Percentiles rank a stretch among this genome's conserved stretches.
Evolutionary conservation across 2,888 invertebrate genomes (phyloP).

Genomic region (Ptycholaimellus sp.): DNA sequence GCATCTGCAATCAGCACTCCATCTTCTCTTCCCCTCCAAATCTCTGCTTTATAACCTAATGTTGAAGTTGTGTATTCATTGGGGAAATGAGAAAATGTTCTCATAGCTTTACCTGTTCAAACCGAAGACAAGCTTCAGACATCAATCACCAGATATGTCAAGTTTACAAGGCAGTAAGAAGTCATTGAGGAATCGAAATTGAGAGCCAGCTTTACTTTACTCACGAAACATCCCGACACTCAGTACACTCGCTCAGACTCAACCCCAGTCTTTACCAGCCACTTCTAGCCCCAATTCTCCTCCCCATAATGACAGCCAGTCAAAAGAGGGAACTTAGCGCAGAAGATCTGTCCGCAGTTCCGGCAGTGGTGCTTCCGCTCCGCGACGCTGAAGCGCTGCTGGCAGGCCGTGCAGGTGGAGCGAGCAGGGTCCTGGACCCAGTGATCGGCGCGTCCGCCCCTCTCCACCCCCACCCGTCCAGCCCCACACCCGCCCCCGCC

Average conservation of each 20-base stretch:
- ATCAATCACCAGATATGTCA: no score
- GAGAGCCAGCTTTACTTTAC: not conserved
- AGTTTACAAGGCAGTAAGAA: no score
- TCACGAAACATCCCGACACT: no score
- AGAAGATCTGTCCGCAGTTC: slow-evolving; percentile 88
- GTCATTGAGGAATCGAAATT: no score
- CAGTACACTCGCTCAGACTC: no score
- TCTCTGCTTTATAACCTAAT: no score
- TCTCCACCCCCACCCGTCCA: slow-evolving; percentile 76
- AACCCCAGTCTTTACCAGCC: no score
- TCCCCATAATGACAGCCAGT: no score
- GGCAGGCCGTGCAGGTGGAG: slow-evolving; percentile 66
- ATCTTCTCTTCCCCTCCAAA: not conserved
- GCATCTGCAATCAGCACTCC: slow-evolving; percentile 38
- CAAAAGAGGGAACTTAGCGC: slow-evolving; percentile 47
- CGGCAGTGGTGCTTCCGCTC: slow-evolving; percentile 89
- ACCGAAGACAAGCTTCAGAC: no score
- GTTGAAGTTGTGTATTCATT: no score
- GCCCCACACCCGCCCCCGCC: slow-evolving; percentile 74
- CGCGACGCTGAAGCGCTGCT: slow-evolving; percentile 63
- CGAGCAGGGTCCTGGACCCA: slow-evolving; percentile 87
- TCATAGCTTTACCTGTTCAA: not conserved
- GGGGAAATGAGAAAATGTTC: no score
- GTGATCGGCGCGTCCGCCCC: slow-evolving; percentile 47
- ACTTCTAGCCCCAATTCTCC: no score